phyloP scores from a whole-genome alignment of 1,140 invertebrate species.

The Ceratosolen fusciceps region DNA sequence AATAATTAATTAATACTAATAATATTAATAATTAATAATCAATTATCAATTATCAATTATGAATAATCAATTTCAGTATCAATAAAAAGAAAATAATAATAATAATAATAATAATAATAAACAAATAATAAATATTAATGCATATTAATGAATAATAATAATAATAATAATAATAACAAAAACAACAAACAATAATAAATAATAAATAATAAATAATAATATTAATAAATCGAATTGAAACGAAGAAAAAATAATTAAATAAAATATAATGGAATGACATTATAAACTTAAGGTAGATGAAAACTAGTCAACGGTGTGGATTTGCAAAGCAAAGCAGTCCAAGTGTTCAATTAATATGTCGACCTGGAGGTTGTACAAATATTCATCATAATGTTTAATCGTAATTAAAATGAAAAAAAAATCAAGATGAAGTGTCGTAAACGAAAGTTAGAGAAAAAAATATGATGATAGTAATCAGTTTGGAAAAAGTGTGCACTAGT shows the following conservation, averaged over 20 bases:
- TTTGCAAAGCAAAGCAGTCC: constrained; percentile 40
- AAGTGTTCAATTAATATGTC: constrained; percentile 47
- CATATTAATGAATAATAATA: no score
- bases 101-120: no score
- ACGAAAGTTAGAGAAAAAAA: constrained; percentile 13
- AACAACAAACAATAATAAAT: no score
- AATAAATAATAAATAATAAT: no score
- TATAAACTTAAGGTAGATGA: constrained; percentile 38
- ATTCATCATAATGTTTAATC: constrained; percentile 41
- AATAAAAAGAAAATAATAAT: no score
- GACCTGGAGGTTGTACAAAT: constrained; percentile 20
- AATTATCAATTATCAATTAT: no score
- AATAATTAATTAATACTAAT: constrained; percentile 24
- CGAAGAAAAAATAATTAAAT: no score
- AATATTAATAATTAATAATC: no score
- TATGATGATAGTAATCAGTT: constrained; percentile 36
- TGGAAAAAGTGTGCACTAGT: constrained; percentile 41
- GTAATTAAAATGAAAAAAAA: constrained; percentile 27
- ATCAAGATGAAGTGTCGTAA: constrained; percentile 4
- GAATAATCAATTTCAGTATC: no score
- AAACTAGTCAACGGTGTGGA: constrained; percentile 48
- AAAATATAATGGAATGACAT: constrained; percentile 27
- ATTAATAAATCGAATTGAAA: no score
- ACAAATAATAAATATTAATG: no score
- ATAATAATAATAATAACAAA: no score